Percentiles rank a stretch among this genome's conserved stretches.
These are phyloP conservation scores for Enchytraeus crypticus DNA, from an alignment of 2,888 invertebrate species.

Conservation along the genomic window DNA sequence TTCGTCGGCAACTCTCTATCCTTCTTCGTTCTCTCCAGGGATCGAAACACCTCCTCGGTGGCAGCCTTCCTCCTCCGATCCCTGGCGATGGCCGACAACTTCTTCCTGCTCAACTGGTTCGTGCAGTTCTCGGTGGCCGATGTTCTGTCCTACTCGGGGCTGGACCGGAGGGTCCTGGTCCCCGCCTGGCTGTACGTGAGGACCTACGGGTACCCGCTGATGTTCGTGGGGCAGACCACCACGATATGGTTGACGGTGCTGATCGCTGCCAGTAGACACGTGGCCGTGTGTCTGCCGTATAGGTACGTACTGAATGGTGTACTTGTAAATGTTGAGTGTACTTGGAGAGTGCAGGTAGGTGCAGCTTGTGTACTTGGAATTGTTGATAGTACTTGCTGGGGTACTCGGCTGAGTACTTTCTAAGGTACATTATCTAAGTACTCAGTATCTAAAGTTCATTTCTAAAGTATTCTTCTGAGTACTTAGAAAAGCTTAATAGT, in stretches of 20 bases:
- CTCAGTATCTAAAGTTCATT: too few relatives aligned
- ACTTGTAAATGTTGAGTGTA: too few relatives aligned
- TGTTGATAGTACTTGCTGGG: too few relatives aligned
- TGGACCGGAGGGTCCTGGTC: constrained; percentile 2
- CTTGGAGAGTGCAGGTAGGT: too few relatives aligned
- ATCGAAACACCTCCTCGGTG: constrained; percentile 9
- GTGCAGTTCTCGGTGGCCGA: constrained; percentile 13
- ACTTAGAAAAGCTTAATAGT: too few relatives aligned
- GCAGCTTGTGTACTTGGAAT: too few relatives aligned
- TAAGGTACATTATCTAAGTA: too few relatives aligned
- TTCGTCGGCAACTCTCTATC: constrained; percentile 14
- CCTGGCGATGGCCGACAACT: constrained; percentile 12
- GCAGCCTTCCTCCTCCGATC: constrained; percentile 14
- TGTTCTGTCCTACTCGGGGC: not conserved
- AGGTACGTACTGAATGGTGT: too few relatives aligned
- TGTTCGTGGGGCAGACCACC: constrained; percentile 16
- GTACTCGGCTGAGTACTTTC: too few relatives aligned
- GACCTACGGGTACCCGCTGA: constrained; percentile 12
- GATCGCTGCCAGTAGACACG: constrained; percentile 13
- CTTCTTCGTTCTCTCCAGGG: constrained; percentile 9
- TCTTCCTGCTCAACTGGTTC: constrained; percentile 16
- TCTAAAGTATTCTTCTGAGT: too few relatives aligned
- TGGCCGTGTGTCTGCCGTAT: constrained; percentile 17
- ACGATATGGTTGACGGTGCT: constrained; percentile 22
- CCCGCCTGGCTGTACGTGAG: constrained; percentile 9